Percentiles rank a stretch among this genome's conserved stretches.
phyloP scores from a whole-genome alignment of 1,140 invertebrate species.

The Popillia japonica region DNA sequence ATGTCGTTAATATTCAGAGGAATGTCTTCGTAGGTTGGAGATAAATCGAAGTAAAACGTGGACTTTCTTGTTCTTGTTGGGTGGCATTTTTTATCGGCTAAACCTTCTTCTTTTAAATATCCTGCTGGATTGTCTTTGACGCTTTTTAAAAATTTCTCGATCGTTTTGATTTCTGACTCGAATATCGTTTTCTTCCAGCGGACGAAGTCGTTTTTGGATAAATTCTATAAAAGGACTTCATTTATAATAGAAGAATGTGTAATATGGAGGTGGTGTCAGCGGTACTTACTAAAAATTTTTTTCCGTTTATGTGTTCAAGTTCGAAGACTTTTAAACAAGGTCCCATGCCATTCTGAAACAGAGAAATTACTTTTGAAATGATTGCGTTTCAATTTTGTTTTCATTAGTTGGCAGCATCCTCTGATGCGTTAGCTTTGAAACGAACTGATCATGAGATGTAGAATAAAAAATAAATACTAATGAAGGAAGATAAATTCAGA shows the following conservation, averaged over 20 bases:
- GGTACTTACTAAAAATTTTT: not conserved
- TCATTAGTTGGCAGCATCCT: too few relatives aligned
- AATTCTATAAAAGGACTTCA: not conserved
- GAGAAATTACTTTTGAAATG: too few relatives aligned
- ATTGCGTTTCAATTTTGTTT: too few relatives aligned
- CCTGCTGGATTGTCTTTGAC: slow-evolving; percentile 7
- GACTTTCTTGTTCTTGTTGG: not conserved
- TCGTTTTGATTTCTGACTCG: not conserved
- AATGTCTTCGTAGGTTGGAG: not conserved
- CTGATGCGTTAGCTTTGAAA: too few relatives aligned
- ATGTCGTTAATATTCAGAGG: too few relatives aligned
- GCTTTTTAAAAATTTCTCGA: not conserved
- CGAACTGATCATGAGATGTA: too few relatives aligned
- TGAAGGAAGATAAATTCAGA: too few relatives aligned
- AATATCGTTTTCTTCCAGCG: not conserved
- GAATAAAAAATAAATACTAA: too few relatives aligned
- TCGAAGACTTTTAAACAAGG: not conserved
- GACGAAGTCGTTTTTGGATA: slow-evolving; percentile 1
- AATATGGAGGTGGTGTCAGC: not conserved
- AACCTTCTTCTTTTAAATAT: not conserved
- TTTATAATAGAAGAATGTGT: not conserved
- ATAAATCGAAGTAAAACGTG: not conserved
- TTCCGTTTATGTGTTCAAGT: not conserved
- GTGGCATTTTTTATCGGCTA: not conserved
- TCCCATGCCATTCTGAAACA: not conserved